phyloP scores from a whole-genome alignment of 2,113 vertebrate species.

The Stigmatopora argus region DNA sequence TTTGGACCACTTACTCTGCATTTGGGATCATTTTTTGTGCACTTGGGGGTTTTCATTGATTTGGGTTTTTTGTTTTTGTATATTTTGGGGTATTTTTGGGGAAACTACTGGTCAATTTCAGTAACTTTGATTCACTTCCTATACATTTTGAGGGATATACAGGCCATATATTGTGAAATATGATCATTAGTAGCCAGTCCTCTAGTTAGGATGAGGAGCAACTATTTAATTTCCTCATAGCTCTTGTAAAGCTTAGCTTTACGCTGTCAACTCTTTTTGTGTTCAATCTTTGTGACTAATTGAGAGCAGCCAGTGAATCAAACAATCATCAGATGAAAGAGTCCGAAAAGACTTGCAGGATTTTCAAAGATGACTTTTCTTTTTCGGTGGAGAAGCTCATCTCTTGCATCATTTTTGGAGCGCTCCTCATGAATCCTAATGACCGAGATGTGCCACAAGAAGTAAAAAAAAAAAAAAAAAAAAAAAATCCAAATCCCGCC shows the following conservation, averaged over 20 bases:
- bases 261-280: not conserved
- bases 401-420: constrained; percentile 2
- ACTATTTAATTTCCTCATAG: not conserved
- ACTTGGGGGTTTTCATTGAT: too few species aligned
- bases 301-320: not conserved
- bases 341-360: not conserved
- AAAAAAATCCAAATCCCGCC: constrained; percentile 10
- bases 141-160: too few species aligned
- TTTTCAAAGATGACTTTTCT: constrained; percentile 5
- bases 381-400: not conserved
- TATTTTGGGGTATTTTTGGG: too few species aligned
- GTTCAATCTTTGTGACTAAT: not conserved
- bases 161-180: too few species aligned
- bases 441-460: constrained; percentile 3
- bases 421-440: constrained; percentile 13
- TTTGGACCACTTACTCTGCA: too few species aligned
- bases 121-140: too few species aligned
- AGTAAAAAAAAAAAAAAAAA: constrained; percentile 9
- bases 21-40: too few species aligned
- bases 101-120: too few species aligned
- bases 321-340: not conserved
- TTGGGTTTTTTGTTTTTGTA: too few species aligned
- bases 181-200: too few species aligned
- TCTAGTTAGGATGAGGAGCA: not conserved
- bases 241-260: not conserved